A percentile compares a stretch with the other conserved stretches of the same genome.
phyloP scores from a whole-genome alignment of 64 coral and sea anemone species.

The Montipora sp. region DNA sequence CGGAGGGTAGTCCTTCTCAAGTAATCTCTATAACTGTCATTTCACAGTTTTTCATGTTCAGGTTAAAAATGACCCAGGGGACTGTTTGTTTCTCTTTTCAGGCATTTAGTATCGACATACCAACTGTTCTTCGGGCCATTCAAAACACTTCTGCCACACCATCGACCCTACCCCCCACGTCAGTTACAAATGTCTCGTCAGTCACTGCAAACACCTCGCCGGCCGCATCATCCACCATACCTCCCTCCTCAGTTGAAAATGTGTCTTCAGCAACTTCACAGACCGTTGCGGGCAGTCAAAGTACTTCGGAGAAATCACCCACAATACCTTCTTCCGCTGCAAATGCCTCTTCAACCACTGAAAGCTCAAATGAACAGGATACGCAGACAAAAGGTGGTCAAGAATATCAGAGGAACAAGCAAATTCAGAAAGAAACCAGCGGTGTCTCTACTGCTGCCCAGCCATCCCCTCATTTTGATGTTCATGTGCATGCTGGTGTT shows the following conservation, averaged over 20 bases:
- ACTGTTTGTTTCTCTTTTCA: not conserved
- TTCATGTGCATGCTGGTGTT: not conserved
- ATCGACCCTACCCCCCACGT: not conserved
- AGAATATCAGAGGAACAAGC: not conserved
- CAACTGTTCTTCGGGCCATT: constrained; percentile 70
- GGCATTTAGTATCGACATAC: constrained; percentile 84
- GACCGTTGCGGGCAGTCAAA: not conserved
- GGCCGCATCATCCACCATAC: too few species aligned
- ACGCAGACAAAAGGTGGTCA: not conserved
- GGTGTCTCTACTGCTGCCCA: not conserved
- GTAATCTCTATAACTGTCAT: too few species aligned
- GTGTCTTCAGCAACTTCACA: not conserved
- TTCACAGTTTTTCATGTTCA: too few species aligned
- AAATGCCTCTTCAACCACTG: not conserved
- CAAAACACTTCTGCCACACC: not conserved
- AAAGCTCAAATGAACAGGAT: not conserved
- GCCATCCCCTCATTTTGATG: too few species aligned
- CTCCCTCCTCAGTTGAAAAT: not conserved
- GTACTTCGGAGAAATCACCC: not conserved
- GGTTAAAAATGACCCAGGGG: not conserved
- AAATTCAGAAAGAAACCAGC: not conserved
- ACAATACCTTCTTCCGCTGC: not conserved
- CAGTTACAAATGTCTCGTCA: not conserved
- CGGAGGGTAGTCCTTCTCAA: too few species aligned
- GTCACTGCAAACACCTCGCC: not conserved